These are phyloP conservation scores for Heterotis niloticus DNA, from an alignment of 2,113 vertebrate genomes.

Conservation along the genomic window DNA sequence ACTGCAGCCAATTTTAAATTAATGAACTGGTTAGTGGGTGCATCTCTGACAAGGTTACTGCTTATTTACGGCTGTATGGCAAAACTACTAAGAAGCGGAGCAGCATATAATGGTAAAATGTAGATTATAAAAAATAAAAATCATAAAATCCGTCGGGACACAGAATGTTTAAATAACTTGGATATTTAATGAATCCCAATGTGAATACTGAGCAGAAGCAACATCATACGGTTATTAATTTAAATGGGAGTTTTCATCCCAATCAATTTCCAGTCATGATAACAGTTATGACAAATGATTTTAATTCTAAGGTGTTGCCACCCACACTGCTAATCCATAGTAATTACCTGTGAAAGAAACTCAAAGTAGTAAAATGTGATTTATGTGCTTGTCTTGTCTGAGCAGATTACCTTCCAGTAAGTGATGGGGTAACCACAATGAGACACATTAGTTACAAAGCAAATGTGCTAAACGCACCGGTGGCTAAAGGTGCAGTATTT, in stretches of 20 bases:
- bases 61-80: background rate
- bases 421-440: slow-evolving; percentile 48
- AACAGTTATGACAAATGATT: slow-evolving; percentile 63
- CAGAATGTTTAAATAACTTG: background rate
- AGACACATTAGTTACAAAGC: background rate
- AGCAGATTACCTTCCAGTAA: slow-evolving; percentile 29
- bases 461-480: background rate
- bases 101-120: background rate
- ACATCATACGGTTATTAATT: slow-evolving; percentile 40
- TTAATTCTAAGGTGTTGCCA: slow-evolving; percentile 54
- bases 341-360: slow-evolving; percentile 58
- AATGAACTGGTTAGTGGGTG: too few relatives aligned
- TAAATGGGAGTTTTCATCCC: slow-evolving; percentile 45
- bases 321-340: slow-evolving; percentile 51
- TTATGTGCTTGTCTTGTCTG: slow-evolving; percentile 54
- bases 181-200: slow-evolving; percentile 29
- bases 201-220: slow-evolving; percentile 5
- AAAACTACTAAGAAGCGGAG: background rate
- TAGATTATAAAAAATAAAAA: slow-evolving; percentile 7
- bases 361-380: slow-evolving; percentile 57
- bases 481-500: too few relatives aligned
- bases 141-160: background rate
- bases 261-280: slow-evolving; percentile 43
- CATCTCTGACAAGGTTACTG: too few relatives aligned
- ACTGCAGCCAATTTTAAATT: too few relatives aligned